Conservation (phyloP, 2,888 invertebrate genomes). For the Lutraria lutraria region DNA sequence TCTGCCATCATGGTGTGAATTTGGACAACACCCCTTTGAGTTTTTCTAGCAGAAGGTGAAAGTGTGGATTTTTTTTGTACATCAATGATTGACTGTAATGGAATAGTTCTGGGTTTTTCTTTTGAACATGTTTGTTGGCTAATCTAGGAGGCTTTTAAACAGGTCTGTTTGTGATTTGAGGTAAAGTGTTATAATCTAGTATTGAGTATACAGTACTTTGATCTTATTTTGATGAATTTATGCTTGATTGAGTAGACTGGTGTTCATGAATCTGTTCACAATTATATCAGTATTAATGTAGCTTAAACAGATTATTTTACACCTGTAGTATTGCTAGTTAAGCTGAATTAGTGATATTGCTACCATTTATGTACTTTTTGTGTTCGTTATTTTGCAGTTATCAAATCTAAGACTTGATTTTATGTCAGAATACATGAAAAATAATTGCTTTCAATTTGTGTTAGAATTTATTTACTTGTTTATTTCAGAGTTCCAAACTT, state of each 20-base stretch:
- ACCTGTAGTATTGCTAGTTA: background rate
- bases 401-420: background rate
- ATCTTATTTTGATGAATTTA: background rate
- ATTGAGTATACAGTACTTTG: background rate
- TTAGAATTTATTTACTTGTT: no score
- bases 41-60: background rate
- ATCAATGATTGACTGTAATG: background rate
- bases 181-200: background rate
- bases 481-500: no score
- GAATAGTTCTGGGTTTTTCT: background rate
- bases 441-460: background rate
- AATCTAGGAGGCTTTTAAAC: background rate
- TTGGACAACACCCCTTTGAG: conserved; percentile 47
- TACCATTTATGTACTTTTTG: background rate
- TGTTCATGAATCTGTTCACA: background rate
- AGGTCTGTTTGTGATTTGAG: background rate
- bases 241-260: background rate
- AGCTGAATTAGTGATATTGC: background rate
- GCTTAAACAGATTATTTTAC: background rate
- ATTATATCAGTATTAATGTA: background rate
- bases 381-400: background rate
- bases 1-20: conserved; percentile 38
- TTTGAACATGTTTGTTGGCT: background rate
- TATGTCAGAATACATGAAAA: background rate
- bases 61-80: background rate